Percentiles rank a stretch among this genome's conserved stretches.
phyloP scores from a whole-genome alignment of 2,888 invertebrate genomes.

The Parascotia fuliginaria region DNA sequence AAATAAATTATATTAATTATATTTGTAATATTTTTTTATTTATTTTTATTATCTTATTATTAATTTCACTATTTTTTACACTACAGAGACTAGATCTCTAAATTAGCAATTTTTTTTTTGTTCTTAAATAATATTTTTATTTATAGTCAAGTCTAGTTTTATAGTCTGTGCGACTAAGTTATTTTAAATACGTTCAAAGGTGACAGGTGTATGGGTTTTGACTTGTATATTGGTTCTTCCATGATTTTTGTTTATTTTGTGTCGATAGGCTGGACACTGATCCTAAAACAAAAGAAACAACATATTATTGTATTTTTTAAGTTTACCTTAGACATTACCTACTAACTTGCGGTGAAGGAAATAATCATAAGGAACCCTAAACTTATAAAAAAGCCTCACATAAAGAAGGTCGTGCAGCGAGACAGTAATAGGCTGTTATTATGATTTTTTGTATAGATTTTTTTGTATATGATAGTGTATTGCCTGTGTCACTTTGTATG shows the following conservation, averaged over 20 bases:
- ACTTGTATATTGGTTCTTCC: constrained; percentile 61
- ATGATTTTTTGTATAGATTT: too few relatives aligned
- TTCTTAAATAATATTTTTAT: constrained; percentile 25
- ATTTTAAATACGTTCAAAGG: constrained; percentile 51
- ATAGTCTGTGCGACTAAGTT: constrained; percentile 47
- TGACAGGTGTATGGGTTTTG: constrained; percentile 39
- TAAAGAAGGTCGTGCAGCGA: too few relatives aligned
- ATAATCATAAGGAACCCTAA: too few relatives aligned
- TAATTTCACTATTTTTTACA: constrained; percentile 35
- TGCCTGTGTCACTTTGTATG: too few relatives aligned
- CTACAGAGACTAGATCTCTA: constrained; percentile 53
- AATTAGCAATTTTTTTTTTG: constrained; percentile 30
- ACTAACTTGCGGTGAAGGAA: too few relatives aligned
- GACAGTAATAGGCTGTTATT: too few relatives aligned
- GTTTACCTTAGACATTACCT: too few relatives aligned
- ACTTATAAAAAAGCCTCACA: too few relatives aligned
- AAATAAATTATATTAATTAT: constrained; percentile 37
- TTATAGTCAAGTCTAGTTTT: constrained; percentile 5
- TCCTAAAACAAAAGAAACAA: constrained; percentile 51
- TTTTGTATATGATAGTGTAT: too few relatives aligned
- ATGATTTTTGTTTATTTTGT: constrained; percentile 52
- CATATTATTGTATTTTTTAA: too few relatives aligned
- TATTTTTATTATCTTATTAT: constrained; percentile 17
- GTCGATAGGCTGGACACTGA: constrained; percentile 21
- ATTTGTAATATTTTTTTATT: constrained; percentile 37